Evolutionary conservation across 2,113 vertebrate genomes (phyloP).

Genomic region (Danionella cerebrum): DNA sequence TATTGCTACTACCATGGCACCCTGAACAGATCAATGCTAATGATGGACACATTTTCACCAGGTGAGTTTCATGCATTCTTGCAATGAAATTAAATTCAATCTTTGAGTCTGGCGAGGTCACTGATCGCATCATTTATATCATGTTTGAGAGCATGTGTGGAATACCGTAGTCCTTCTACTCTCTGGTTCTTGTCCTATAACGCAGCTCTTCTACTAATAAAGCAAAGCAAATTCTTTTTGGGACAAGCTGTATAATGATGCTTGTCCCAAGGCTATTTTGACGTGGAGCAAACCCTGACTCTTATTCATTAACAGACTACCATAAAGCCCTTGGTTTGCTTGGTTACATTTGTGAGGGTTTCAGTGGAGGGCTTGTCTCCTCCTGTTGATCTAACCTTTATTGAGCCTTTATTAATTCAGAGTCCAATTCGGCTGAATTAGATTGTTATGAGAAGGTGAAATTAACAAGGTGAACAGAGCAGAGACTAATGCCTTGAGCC

Average conservation of each 20-base stretch:
- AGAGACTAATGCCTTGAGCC: conserved; percentile 19
- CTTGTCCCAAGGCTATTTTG: conserved; percentile 24
- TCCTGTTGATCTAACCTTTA: conserved; percentile 74
- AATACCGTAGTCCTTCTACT: conserved; percentile 12
- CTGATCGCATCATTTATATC: neutral
- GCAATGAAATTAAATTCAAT: neutral
- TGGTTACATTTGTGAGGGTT: conserved; percentile 52
- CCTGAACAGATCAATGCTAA: too few species aligned
- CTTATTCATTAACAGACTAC: conserved; percentile 59
- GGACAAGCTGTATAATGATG: conserved; percentile 26
- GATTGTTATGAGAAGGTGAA: conserved; percentile 51
- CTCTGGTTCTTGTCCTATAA: conserved; percentile 18
- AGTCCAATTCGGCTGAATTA: conserved; percentile 51
- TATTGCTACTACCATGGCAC: too few species aligned
- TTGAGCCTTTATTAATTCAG: conserved; percentile 65
- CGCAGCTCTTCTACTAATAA: conserved; percentile 18
- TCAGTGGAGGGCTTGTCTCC: conserved; percentile 56
- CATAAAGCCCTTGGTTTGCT: conserved; percentile 47
- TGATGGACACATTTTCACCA: neutral
- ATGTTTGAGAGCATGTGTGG: neutral
- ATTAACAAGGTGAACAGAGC: conserved; percentile 33
- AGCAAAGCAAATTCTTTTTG: conserved; percentile 26
- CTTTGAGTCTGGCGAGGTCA: conserved; percentile 5
- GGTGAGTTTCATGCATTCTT: neutral
- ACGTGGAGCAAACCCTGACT: conserved; percentile 40